These are phyloP conservation scores for Manduca sexta DNA, from an alignment of 1,140 invertebrate genomes.

Conservation along the genomic window DNA sequence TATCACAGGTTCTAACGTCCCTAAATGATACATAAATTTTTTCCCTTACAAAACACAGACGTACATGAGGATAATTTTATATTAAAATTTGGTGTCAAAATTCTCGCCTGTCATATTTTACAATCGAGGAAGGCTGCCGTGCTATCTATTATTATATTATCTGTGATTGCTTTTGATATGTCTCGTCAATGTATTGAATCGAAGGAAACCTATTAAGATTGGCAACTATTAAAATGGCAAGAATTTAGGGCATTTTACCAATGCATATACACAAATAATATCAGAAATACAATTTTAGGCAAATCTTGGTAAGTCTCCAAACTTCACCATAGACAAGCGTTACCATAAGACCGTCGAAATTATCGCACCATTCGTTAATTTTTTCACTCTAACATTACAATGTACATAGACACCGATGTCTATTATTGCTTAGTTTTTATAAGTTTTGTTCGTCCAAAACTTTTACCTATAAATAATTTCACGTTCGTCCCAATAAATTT, in stretches of 20 bases:
- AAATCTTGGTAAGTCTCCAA: conserved; percentile 43
- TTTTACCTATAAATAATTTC: conserved; percentile 72
- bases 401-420: conserved; percentile 66
- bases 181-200: conserved; percentile 38
- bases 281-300: conserved; percentile 55
- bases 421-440: conserved; percentile 74
- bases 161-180: conserved; percentile 63
- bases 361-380: conserved; percentile 67
- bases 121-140: not conserved
- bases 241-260: conserved; percentile 48
- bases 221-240: conserved; percentile 49
- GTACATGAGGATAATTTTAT: conserved; percentile 6
- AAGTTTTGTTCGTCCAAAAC: conserved; percentile 68
- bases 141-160: conserved; percentile 16
- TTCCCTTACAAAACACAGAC: conserved; percentile 23
- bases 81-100: conserved; percentile 22
- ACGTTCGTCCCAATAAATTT: conserved; percentile 71
- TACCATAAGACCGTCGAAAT: conserved; percentile 62
- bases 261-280: conserved; percentile 56
- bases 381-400: conserved; percentile 65
- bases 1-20: conserved; percentile 70
- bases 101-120: not conserved
- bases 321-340: conserved; percentile 32
- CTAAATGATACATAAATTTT: conserved; percentile 58
- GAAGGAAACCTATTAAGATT: conserved; percentile 6